Evolutionary conservation across 2,113 vertebrate genomes (phyloP).

Genomic region (Callipepla californica): DNA sequence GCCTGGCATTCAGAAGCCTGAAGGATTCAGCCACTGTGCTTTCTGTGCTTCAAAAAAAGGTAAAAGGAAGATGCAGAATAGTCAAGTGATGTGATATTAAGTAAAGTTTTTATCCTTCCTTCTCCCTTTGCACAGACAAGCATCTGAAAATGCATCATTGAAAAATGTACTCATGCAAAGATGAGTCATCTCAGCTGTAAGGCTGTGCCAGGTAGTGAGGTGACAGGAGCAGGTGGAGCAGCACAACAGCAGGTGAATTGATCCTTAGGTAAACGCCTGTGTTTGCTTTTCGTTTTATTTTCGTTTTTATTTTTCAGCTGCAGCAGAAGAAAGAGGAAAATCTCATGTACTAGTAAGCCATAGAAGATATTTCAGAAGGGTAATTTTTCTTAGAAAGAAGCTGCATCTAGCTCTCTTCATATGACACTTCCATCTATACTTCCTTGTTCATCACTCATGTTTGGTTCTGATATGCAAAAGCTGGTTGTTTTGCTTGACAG

Average conservation of each 20-base stretch:
- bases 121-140: neutral
- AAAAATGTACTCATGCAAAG: neutral
- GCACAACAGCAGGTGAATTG: conserved; percentile 59
- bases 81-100: neutral
- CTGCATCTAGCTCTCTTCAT: neutral
- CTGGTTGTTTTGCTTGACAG: neutral
- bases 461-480: neutral
- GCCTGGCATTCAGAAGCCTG: conserved; percentile 12
- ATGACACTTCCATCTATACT: neutral
- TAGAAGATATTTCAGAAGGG: neutral
- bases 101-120: neutral
- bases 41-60: neutral
- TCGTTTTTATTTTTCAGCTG: no score
- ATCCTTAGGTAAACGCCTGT: conserved; percentile 62
- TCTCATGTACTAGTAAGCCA: neutral
- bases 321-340: conserved; percentile 24
- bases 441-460: neutral
- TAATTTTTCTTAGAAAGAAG: neutral
- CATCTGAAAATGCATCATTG: neutral
- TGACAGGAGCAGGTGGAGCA: conserved; percentile 44
- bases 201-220: neutral
- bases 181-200: conserved; percentile 9
- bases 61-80: neutral
- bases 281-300: conserved; percentile 32
- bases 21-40: neutral